These are phyloP conservation scores for Prenolepis imparis DNA, from an alignment of 2,888 invertebrate genomes.

Conservation along the genomic window DNA sequence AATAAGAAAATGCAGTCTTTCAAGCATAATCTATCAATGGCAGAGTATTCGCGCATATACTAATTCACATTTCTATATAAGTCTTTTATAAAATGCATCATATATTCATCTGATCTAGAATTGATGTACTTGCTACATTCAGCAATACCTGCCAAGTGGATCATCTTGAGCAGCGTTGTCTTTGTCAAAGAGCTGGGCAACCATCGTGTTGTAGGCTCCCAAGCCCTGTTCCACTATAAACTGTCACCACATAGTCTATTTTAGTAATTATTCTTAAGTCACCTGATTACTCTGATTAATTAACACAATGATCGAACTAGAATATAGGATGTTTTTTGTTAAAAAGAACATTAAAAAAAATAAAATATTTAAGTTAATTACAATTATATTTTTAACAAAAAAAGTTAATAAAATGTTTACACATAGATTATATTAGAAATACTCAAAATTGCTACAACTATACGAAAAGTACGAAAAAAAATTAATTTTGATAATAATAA, in stretches of 20 bases:
- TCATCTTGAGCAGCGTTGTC: conserved; percentile 97
- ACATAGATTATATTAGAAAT: conserved; percentile 10
- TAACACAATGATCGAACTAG: conserved; percentile 24
- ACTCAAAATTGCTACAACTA: conserved; percentile 9
- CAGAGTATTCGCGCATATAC: conserved; percentile 44
- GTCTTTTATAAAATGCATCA: conserved; percentile 59
- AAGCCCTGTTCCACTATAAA: conserved; percentile 88
- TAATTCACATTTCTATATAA: conserved; percentile 58
- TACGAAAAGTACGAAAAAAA: background rate
- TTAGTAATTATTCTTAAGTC: conserved; percentile 74
- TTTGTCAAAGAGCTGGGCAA: conserved; percentile 95
- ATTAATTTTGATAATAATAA: background rate
- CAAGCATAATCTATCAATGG: conserved; percentile 54
- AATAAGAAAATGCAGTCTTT: conserved; percentile 38
- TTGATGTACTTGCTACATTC: conserved; percentile 80
- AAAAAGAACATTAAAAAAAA: conserved; percentile 14
- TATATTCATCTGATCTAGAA: conserved; percentile 57
- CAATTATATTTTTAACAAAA: conserved; percentile 21
- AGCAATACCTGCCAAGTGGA: conserved; percentile 94
- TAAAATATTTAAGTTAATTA: conserved; percentile 34
- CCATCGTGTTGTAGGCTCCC: conserved; percentile 84
- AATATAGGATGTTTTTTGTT: background rate
- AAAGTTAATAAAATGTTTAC: conserved; percentile 25
- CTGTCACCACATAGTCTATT: conserved; percentile 86
- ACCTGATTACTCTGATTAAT: conserved; percentile 71